These are phyloP conservation scores for Leontopithecus rosalia DNA, from an alignment of 2,797 vertebrate genomes.

Conservation along the genomic window DNA sequence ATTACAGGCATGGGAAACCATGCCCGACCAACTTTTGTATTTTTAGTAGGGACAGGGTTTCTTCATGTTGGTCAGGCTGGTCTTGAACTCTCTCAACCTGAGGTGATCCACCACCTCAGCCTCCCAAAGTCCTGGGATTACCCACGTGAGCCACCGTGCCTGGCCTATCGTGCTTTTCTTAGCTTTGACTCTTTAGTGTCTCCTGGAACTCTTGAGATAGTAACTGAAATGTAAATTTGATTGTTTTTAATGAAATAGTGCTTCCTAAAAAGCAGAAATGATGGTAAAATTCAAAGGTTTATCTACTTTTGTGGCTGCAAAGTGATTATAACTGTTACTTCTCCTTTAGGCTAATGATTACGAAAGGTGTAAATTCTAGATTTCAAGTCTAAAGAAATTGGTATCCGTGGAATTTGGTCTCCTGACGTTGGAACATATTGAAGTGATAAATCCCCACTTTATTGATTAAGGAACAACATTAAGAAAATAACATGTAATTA, in stretches of 20 bases:
- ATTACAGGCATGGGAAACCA: no score
- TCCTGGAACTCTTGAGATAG: not conserved
- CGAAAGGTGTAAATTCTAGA: not conserved
- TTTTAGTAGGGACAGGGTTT: no score
- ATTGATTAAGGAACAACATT: not conserved
- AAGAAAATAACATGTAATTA: conserved; percentile 2
- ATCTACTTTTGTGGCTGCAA: not conserved
- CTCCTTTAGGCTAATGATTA: not conserved
- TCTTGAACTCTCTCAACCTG: no score
- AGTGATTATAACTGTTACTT: not conserved
- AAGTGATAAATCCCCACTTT: not conserved
- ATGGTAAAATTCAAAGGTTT: not conserved
- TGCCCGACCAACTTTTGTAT: no score
- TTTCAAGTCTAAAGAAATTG: conserved; percentile 16
- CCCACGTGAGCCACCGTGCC: no score
- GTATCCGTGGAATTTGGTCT: not conserved
- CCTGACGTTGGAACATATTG: not conserved
- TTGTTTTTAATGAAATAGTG: not conserved
- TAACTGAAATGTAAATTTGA: not conserved
- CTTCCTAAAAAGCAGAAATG: not conserved
- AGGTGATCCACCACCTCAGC: no score
- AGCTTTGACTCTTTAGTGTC: not conserved
- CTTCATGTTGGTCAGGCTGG: no score
- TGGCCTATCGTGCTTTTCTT: no score
- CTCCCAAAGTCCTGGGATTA: no score